A percentile compares a stretch with the other conserved stretches of the same genome.
Conservation (phyloP, 2,888 invertebrate genomes). For the Andrena haemorrhoa region DNA sequence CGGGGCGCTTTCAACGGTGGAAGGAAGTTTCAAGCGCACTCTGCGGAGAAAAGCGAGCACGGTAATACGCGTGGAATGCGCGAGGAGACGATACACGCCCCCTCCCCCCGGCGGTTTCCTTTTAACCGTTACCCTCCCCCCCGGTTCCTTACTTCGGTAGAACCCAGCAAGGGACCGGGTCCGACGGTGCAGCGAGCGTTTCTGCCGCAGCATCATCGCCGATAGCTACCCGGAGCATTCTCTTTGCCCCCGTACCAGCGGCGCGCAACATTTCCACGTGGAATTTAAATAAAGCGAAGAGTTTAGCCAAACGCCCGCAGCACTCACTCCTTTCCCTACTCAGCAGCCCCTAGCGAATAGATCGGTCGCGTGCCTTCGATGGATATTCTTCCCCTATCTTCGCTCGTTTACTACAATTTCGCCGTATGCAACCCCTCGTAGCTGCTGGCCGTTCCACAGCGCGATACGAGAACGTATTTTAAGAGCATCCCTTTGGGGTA, state of each 20-base stretch:
- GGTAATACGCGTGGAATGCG: slow-evolving; percentile 40
- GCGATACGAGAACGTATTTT: no score
- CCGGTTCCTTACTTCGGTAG: slow-evolving; percentile 46
- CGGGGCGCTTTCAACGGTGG: slow-evolving; percentile 2
- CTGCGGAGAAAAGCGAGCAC: slow-evolving; percentile 23
- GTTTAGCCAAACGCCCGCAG: slow-evolving; percentile 62
- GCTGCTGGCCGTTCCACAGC: no score
- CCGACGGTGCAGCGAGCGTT: slow-evolving; percentile 50
- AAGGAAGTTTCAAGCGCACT: slow-evolving; percentile 11
- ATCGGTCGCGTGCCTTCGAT: slow-evolving; percentile 40
- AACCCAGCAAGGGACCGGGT: slow-evolving; percentile 42
- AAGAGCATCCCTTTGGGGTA: no score
- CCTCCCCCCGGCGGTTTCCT: slow-evolving; percentile 23
- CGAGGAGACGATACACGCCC: slow-evolving; percentile 17
- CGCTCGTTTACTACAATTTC: slow-evolving; percentile 19
- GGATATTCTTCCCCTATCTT: slow-evolving; percentile 27
- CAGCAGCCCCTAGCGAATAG: slow-evolving; percentile 32
- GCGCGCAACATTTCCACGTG: slow-evolving; percentile 76
- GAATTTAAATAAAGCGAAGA: slow-evolving; percentile 81
- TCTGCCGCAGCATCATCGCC: slow-evolving; percentile 49
- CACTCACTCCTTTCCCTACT: slow-evolving; percentile 18
- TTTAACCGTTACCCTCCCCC: slow-evolving; percentile 27
- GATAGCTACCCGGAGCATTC: slow-evolving; percentile 41
- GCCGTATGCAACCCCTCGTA: background rate
- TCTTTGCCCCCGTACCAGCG: slow-evolving; percentile 13